Evolutionary conservation across 2,888 invertebrate genomes (phyloP).

Genomic region (Drosophila neonasuta): DNA sequence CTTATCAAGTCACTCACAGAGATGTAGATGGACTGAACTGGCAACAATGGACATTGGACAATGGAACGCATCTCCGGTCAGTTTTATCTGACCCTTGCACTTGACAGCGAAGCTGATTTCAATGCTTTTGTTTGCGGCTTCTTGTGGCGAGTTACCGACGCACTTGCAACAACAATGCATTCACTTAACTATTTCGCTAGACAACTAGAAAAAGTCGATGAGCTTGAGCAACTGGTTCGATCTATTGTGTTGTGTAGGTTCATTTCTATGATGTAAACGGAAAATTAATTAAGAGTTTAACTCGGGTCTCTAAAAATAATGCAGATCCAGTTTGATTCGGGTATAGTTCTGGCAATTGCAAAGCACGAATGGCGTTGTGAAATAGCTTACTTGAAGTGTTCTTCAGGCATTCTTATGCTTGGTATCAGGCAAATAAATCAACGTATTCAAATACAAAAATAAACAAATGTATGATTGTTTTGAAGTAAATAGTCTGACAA

Average conservation of each 20-base stretch:
- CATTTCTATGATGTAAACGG: no score
- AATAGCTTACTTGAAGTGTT: no score
- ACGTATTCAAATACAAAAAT: no score
- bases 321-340: no score
- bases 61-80: slow-evolving; percentile 2
- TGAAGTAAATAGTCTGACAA: slow-evolving; percentile 63
- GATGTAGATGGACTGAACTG: neutral
- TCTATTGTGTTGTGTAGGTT: neutral
- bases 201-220: neutral
- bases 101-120: slow-evolving; percentile 46
- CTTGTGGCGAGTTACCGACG: slow-evolving; percentile 6
- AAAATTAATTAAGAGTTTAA: no score
- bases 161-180: slow-evolving; percentile 6
- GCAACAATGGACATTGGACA: slow-evolving; percentile 6
- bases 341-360: no score
- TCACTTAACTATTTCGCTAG: neutral
- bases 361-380: no score
- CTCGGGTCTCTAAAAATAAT: no score
- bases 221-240: neutral
- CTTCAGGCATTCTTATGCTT: no score
- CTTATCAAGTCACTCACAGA: slow-evolving; percentile 24
- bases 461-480: slow-evolving; percentile 26
- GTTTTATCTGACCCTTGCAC: slow-evolving; percentile 13
- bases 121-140: slow-evolving; percentile 38
- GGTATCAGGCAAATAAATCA: no score